Conservation (phyloP, 2,888 invertebrate species). For the Malacosoma neustria region DNA sequence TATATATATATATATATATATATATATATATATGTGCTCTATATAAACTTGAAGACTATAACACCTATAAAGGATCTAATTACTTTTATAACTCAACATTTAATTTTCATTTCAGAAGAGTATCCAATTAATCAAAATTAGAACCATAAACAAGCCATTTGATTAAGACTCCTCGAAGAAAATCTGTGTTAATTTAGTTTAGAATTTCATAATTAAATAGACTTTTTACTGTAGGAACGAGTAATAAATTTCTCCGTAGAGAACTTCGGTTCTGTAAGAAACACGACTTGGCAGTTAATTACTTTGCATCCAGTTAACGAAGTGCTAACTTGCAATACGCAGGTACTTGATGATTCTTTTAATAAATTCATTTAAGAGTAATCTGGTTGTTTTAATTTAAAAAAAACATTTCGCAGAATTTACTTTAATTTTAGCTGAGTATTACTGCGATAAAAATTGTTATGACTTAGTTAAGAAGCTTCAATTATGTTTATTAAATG, state of each 20-base stretch:
- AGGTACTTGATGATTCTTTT: conserved; percentile 22
- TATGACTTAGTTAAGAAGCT: too few species aligned
- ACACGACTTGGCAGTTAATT: conserved; percentile 49
- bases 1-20: too few species aligned
- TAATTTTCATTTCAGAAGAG: not conserved
- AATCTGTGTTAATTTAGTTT: conserved; percentile 3
- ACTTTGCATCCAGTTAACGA: conserved; percentile 53
- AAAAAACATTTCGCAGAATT: too few species aligned
- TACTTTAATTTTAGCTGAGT: too few species aligned
- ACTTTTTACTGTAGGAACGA: conserved; percentile 36
- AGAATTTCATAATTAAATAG: conserved; percentile 31
- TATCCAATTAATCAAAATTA: not conserved
- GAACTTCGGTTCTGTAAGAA: conserved; percentile 34
- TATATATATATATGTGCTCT: too few species aligned
- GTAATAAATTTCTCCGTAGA: conserved; percentile 36
- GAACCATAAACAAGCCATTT: not conserved
- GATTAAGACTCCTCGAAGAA: not conserved
- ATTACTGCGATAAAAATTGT: too few species aligned
- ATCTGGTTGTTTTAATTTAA: not conserved
- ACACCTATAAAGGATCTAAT: too few species aligned
- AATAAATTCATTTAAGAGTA: conserved; percentile 22
- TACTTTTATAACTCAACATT: not conserved
- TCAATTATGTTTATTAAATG: too few species aligned
- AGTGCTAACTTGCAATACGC: conserved; percentile 48
- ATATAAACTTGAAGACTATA: too few species aligned